A percentile compares a stretch with the other conserved stretches of the same genome.
Evolutionary conservation across 2,888 invertebrate genomes (phyloP).

Genomic region (Lacanobia wlatinum): DNA sequence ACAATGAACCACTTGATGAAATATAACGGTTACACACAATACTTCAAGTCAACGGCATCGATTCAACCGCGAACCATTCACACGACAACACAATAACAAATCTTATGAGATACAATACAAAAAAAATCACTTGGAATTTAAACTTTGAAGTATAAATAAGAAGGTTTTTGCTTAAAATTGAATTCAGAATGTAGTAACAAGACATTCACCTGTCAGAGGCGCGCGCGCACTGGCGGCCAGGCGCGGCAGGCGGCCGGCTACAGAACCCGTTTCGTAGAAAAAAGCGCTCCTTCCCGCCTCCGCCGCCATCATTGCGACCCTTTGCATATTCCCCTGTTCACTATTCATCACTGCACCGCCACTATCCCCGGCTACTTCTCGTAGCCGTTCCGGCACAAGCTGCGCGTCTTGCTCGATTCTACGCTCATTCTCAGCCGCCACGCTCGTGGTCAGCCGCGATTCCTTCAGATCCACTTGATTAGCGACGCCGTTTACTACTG

Average conservation of each 20-base stretch:
- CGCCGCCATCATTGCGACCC: slow-evolving; percentile 83
- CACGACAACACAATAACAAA: slow-evolving; percentile 77
- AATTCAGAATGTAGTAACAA: slow-evolving; percentile 68
- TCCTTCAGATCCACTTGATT: slow-evolving; percentile 72
- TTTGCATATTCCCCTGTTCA: slow-evolving; percentile 85
- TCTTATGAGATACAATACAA: slow-evolving; percentile 63
- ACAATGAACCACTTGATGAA: slow-evolving; percentile 80
- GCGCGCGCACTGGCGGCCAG: slow-evolving; percentile 91
- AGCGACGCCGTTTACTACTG: slow-evolving; percentile 66
- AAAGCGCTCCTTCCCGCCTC: slow-evolving; percentile 87
- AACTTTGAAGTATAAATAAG: slow-evolving; percentile 51
- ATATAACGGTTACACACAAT: slow-evolving; percentile 83
- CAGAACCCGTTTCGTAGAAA: slow-evolving; percentile 92
- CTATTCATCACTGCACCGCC: slow-evolving; percentile 83
- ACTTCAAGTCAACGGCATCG: slow-evolving; percentile 75
- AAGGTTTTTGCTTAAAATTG: slow-evolving; percentile 71
- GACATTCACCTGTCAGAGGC: slow-evolving; percentile 90
- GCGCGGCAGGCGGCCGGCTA: slow-evolving; percentile 91
- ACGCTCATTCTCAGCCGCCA: slow-evolving; percentile 67
- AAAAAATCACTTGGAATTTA: slow-evolving; percentile 61
- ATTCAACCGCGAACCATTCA: slow-evolving; percentile 77
- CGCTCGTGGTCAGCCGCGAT: slow-evolving; percentile 68
- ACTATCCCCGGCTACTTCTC: slow-evolving; percentile 79
- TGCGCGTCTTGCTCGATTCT: slow-evolving; percentile 80
- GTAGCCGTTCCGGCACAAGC: slow-evolving; percentile 88